phyloP scores from a whole-genome alignment of 2,888 invertebrate genomes.

The Anoncus sp. region DNA sequence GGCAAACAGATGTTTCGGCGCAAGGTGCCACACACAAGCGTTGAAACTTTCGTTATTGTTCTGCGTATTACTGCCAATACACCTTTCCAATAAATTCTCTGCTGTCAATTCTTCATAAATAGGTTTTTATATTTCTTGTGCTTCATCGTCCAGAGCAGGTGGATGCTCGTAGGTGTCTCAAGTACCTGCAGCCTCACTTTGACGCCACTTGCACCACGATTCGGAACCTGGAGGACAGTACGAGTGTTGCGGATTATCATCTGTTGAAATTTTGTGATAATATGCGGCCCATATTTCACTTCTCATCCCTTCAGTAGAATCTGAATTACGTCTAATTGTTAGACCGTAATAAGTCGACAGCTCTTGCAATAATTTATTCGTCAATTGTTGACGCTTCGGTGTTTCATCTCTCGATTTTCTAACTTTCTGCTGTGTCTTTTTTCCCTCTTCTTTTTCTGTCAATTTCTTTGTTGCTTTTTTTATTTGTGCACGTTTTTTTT shows the following conservation, averaged over 20 bases:
- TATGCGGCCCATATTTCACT: slow-evolving; percentile 69
- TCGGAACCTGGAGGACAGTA: slow-evolving; percentile 61
- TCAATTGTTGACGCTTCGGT: slow-evolving; percentile 19
- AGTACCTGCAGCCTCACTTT: slow-evolving; percentile 46
- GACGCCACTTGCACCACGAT: slow-evolving; percentile 55
- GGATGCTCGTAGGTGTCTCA: neutral
- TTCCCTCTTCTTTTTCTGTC: slow-evolving; percentile 27
- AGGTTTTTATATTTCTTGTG: slow-evolving; percentile 5
- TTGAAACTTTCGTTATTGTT: neutral
- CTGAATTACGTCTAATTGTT: slow-evolving; percentile 66
- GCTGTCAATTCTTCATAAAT: neutral
- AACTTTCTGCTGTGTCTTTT: slow-evolving; percentile 31
- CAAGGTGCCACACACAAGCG: neutral
- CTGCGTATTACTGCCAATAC: neutral
- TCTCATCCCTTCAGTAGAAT: slow-evolving; percentile 65
- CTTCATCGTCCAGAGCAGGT: slow-evolving; percentile 5
- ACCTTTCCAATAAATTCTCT: neutral
- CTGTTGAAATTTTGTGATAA: slow-evolving; percentile 67
- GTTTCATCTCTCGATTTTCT: slow-evolving; percentile 27
- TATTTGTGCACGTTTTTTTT: too few species aligned
- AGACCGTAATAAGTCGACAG: slow-evolving; percentile 64
- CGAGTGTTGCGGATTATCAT: slow-evolving; percentile 66
- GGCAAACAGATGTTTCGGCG: neutral
- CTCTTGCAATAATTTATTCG: neutral
- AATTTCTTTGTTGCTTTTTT: too few species aligned